A percentile compares a stretch with the other conserved stretches of the same genome.
phyloP scores from a whole-genome alignment of 1,140 invertebrate species.

The Scylla paramamosain region DNA sequence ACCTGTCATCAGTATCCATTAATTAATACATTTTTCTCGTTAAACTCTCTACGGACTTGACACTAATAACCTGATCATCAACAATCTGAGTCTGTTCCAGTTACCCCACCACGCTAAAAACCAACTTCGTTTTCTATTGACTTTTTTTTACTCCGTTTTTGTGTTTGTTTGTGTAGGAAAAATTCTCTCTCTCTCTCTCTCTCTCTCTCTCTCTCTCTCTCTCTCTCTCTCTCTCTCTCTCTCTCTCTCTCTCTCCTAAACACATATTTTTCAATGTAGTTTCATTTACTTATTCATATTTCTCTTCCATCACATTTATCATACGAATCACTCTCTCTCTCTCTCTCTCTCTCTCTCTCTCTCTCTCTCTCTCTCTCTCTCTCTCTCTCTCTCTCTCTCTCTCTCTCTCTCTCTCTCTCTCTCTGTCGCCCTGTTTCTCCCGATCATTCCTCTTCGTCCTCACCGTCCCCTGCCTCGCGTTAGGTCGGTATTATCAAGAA shows the following conservation, averaged over 20 bases:
- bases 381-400: conserved; percentile 48
- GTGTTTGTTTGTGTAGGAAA: background rate
- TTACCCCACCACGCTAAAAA: too few relatives aligned
- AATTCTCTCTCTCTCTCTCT: background rate
- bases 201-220: conserved; percentile 58
- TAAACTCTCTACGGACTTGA: too few relatives aligned
- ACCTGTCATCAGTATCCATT: background rate
- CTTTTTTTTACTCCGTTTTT: background rate
- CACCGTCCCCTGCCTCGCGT: conserved; percentile 50
- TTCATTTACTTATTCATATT: background rate
- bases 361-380: conserved; percentile 47
- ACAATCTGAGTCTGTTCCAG: too few relatives aligned
- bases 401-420: conserved; percentile 63
- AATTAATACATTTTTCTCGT: too few relatives aligned
- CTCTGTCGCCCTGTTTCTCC: background rate
- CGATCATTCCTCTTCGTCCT: background rate
- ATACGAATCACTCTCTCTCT: background rate
- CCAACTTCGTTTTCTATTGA: background rate
- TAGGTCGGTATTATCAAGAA: conserved; percentile 73
- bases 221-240: conserved; percentile 51
- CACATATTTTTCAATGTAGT: background rate
- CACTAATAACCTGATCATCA: too few relatives aligned
- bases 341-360: conserved; percentile 55
- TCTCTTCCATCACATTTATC: background rate
- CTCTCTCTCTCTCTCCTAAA: conserved; percentile 37